phyloP scores from a whole-genome alignment of 1,140 invertebrate genomes.

The Conus betulinus region DNA sequence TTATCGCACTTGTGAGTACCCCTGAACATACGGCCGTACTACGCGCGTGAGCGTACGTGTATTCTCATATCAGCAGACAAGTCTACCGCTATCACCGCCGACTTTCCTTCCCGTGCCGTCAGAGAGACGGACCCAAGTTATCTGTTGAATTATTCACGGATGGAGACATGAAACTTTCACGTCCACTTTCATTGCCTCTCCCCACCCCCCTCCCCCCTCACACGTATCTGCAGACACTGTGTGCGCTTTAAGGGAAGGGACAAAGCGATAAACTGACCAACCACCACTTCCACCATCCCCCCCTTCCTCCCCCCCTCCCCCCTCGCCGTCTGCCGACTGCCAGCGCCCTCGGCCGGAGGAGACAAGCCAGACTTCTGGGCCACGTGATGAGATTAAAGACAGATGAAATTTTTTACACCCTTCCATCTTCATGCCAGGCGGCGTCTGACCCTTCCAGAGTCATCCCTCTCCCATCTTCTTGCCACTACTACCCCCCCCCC shows the following conservation, averaged over 20 bases:
- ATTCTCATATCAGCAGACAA: no score
- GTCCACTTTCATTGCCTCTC: background rate
- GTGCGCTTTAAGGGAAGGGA: no score
- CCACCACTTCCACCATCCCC: no score
- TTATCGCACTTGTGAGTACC: background rate
- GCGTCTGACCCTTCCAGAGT: constrained; percentile 2
- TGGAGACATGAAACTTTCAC: constrained; percentile 6
- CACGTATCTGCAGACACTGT: no score
- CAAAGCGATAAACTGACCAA: no score
- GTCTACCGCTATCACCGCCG: no score
- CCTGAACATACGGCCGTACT: background rate
- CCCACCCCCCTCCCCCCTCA: no score
- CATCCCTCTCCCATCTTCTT: background rate
- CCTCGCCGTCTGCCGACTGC: no score
- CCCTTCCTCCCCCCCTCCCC: no score
- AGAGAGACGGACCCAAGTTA: background rate
- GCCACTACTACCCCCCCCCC: background rate
- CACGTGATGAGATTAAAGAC: constrained; percentile 28
- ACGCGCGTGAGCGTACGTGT: no score
- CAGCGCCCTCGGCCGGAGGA: background rate
- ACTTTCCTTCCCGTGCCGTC: no score
- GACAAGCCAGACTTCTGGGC: background rate
- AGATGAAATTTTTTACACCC: constrained; percentile 32
- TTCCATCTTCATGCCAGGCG: constrained; percentile 19
- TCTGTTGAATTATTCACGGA: background rate